Conservation (phyloP, 1,140 invertebrate species). For the Cydia pomonella region DNA sequence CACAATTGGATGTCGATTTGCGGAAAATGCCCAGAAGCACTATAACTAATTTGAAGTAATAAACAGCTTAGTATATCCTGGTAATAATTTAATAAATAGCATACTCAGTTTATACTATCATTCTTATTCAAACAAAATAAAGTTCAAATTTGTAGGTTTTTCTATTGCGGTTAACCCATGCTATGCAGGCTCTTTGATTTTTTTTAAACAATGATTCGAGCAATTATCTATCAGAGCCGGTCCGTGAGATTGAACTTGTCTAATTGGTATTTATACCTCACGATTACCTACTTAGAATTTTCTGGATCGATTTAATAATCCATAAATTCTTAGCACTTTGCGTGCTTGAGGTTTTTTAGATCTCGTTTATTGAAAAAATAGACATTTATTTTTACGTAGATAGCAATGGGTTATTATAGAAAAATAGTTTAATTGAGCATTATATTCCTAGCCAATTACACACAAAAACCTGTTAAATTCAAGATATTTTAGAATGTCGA, state of each 20-base stretch:
- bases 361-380: background rate
- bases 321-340: constrained; percentile 2
- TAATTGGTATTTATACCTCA: background rate
- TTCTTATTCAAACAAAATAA: background rate
- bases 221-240: background rate
- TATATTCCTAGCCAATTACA: too few relatives aligned
- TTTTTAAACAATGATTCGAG: background rate
- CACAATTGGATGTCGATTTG: too few relatives aligned
- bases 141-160: background rate
- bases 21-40: too few relatives aligned
- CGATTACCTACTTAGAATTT: background rate
- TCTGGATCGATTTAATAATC: background rate
- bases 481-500: too few relatives aligned
- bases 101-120: too few relatives aligned
- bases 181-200: background rate
- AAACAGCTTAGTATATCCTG: too few relatives aligned
- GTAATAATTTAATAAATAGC: too few relatives aligned
- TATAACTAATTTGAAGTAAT: too few relatives aligned
- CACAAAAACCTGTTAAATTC: too few relatives aligned
- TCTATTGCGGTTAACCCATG: background rate
- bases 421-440: too few relatives aligned
- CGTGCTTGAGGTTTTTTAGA: background rate
- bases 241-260: background rate
- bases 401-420: too few relatives aligned
- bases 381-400: background rate